A percentile compares a stretch with the other conserved stretches of the same genome.
Conservation (phyloP, 2,888 invertebrate genomes). For the Hypomecis atomaria region DNA sequence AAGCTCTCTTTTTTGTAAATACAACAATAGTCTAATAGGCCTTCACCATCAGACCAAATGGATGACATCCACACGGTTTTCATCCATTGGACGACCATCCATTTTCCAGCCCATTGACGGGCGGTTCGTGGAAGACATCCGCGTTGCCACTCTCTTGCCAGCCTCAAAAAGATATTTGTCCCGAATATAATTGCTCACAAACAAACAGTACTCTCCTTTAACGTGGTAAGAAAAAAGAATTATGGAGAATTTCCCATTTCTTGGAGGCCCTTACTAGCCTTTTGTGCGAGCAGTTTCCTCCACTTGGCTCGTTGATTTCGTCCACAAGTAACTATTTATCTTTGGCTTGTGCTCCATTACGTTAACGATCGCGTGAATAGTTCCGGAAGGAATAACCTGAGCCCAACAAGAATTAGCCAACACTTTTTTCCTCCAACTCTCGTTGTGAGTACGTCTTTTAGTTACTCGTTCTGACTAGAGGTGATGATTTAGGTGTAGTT, state of each 20-base stretch:
- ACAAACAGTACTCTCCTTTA: neutral
- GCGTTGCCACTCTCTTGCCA: no score
- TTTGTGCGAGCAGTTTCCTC: constrained; percentile 54
- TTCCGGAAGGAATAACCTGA: constrained; percentile 67
- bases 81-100: no score
- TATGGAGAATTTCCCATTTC: constrained; percentile 53
- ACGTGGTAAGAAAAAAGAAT: constrained; percentile 38
- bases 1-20: no score
- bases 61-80: no score
- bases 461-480: constrained; percentile 32
- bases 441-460: constrained; percentile 36
- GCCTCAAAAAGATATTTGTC: no score
- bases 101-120: no score
- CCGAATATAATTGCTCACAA: constrained; percentile 2
- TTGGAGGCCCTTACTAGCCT: constrained; percentile 49
- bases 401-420: constrained; percentile 55
- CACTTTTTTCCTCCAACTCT: constrained; percentile 46
- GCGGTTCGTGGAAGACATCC: no score
- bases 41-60: no score
- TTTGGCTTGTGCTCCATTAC: constrained; percentile 69
- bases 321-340: constrained; percentile 70
- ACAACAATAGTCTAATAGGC: no score
- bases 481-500: no score
- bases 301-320: constrained; percentile 65
- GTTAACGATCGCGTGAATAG: constrained; percentile 72